phyloP scores from a whole-genome alignment of 2,888 invertebrate genomes.

The Ochropleura leucogaster region DNA sequence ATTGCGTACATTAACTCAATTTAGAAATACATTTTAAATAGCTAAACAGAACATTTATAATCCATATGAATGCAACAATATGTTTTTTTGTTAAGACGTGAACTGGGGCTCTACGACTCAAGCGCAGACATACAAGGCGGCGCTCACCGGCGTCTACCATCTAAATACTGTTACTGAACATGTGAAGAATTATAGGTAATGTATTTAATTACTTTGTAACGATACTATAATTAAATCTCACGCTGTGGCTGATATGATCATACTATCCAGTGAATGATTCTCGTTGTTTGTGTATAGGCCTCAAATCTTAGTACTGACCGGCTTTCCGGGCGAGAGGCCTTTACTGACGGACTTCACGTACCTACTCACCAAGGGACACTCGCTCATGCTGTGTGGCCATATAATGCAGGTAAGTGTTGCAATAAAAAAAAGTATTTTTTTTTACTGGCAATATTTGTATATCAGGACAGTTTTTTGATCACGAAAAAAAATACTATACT shows the following conservation, averaged over 20 bases:
- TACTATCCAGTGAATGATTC: not conserved
- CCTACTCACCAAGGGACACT: constrained; percentile 97
- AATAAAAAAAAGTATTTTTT: not conserved
- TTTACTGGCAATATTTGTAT: not conserved
- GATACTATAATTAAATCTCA: no score
- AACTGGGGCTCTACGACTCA: constrained; percentile 99
- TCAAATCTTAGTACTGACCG: constrained; percentile 96
- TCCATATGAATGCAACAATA: not conserved
- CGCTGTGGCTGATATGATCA: not conserved
- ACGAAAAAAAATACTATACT: no score
- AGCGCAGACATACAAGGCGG: constrained; percentile 98
- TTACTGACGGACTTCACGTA: constrained; percentile 97
- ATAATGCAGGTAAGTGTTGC: constrained; percentile 92
- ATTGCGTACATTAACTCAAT: not conserved
- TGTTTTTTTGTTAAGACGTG: constrained; percentile 91
- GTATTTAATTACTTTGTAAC: not conserved
- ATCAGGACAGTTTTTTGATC: not conserved
- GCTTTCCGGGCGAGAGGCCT: constrained; percentile 96
- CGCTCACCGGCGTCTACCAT: constrained; percentile 96
- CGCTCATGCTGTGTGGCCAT: constrained; percentile 98
- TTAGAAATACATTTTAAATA: not conserved
- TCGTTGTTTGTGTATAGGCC: constrained; percentile 74
- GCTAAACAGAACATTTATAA: not conserved
- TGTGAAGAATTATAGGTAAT: constrained; percentile 96
- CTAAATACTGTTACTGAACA: constrained; percentile 98